Percentiles rank a stretch among this genome's conserved stretches.
These are phyloP conservation scores for Vombatus ursinus DNA, from an alignment of 2,113 vertebrate species.

Conservation along the genomic window DNA sequence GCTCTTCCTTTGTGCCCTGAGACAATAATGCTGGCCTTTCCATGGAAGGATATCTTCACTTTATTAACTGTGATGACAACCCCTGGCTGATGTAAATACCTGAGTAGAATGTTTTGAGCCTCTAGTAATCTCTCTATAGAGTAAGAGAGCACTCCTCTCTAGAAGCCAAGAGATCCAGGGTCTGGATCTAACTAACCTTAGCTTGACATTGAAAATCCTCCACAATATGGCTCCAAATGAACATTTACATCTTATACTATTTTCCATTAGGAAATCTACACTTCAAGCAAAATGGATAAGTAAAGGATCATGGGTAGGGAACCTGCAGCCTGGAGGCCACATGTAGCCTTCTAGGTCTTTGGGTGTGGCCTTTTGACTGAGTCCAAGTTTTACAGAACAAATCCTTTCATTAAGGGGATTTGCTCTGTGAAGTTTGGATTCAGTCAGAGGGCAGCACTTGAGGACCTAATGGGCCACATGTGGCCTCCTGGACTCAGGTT, in stretches of 20 bases:
- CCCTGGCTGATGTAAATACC: not conserved
- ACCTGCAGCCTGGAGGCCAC: no score
- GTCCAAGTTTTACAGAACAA: no score
- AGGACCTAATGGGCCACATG: no score
- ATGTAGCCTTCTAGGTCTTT: no score
- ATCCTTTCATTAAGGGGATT: no score
- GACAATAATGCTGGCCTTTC: not conserved
- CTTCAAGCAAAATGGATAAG: not conserved
- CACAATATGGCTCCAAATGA: not conserved
- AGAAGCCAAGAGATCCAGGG: not conserved
- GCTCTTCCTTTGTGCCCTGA: not conserved
- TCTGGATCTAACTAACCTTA: not conserved
- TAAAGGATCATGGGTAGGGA: not conserved
- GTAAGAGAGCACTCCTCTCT: not conserved
- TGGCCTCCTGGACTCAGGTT: no score
- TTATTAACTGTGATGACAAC: not conserved
- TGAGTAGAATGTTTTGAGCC: not conserved
- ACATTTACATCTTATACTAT: not conserved
- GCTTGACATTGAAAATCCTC: not conserved
- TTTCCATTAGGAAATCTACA: not conserved
- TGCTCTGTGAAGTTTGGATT: no score
- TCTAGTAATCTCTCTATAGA: not conserved
- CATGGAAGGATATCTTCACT: not conserved
- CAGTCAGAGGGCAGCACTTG: no score
- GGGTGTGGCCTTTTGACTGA: no score